Conservation (phyloP, 2,797 vertebrate genomes). For the Intellagama lesueurii region DNA sequence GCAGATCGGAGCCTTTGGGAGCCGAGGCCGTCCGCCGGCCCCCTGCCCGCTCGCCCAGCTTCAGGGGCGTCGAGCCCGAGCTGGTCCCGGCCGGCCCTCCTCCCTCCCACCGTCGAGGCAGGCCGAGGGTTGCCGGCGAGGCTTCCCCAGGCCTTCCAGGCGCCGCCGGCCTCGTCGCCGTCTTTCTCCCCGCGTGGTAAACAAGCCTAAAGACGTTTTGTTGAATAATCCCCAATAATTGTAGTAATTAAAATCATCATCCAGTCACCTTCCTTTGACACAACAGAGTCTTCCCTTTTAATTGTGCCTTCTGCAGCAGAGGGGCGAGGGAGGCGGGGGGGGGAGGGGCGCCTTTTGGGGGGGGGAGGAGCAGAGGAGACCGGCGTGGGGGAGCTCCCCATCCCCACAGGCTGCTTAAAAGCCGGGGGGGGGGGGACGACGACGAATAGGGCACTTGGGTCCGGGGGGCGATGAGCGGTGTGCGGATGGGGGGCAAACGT, state of each 20-base stretch:
- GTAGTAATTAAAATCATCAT: slow-evolving; percentile 85
- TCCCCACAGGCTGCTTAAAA: slow-evolving; percentile 38
- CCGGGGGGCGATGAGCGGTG: slow-evolving; percentile 37
- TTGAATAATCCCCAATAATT: slow-evolving; percentile 83
- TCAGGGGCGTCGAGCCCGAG: neutral
- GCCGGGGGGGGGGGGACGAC: slow-evolving; percentile 17
- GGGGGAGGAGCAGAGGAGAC: slow-evolving; percentile 40
- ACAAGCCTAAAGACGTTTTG: slow-evolving; percentile 75
- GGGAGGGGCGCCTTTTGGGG: neutral
- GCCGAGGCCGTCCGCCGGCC: neutral
- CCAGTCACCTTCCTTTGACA: slow-evolving; percentile 80
- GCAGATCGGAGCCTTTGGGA: neutral
- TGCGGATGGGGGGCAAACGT: neutral
- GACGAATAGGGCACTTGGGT: too few species aligned
- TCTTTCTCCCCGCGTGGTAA: slow-evolving; percentile 71
- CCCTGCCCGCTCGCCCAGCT: neutral
- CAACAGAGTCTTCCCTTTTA: slow-evolving; percentile 73
- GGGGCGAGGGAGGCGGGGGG: slow-evolving; percentile 26
- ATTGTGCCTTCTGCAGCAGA: slow-evolving; percentile 75
- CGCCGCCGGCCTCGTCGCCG: slow-evolving; percentile 64
- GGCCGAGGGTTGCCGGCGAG: too few species aligned
- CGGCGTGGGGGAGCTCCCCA: neutral
- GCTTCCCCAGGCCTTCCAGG: neutral
- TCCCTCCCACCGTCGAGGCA: too few species aligned
- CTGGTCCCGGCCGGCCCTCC: neutral